phyloP scores from a whole-genome alignment of 2,113 vertebrate species.

The Calypte anna region DNA sequence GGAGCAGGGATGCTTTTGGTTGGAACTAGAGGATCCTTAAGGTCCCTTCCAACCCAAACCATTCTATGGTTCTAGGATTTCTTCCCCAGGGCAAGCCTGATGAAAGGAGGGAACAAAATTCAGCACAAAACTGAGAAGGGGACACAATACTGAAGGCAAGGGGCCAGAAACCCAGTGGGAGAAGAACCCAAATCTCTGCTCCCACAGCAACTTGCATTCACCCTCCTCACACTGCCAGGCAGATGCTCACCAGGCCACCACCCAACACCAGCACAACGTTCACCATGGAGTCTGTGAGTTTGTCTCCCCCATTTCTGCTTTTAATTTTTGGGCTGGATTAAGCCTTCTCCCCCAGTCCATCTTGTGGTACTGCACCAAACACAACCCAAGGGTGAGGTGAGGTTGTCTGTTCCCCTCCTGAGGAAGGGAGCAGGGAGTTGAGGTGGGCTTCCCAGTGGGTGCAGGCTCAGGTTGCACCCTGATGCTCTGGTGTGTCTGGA shows the following conservation, averaged over 20 bases:
- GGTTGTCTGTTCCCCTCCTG: accelerated
- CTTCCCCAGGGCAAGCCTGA: neutral
- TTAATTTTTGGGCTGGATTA: neutral
- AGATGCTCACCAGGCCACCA: neutral
- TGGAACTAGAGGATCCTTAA: too few species aligned
- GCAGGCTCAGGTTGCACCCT: neutral
- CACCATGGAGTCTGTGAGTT: accelerated
- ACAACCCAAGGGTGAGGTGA: neutral
- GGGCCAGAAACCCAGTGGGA: neutral
- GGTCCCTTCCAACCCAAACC: too few species aligned
- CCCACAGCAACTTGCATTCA: neutral
- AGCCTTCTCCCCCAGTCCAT: accelerated
- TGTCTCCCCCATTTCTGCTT: neutral
- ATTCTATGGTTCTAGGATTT: too few species aligned
- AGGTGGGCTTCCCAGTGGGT: neutral
- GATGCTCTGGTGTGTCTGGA: neutral
- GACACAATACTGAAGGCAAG: neutral
- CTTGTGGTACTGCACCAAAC: accelerated
- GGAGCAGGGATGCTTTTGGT: neutral
- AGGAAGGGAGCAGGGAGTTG: neutral
- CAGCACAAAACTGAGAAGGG: accelerated
- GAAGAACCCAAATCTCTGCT: neutral
- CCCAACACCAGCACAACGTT: accelerated
- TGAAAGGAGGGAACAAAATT: neutral
- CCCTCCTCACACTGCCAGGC: neutral